Percentiles rank a stretch among this genome's conserved stretches.
Evolutionary conservation across 2,797 vertebrate genomes (phyloP).

Genomic region (Eidolon dupreanum): DNA sequence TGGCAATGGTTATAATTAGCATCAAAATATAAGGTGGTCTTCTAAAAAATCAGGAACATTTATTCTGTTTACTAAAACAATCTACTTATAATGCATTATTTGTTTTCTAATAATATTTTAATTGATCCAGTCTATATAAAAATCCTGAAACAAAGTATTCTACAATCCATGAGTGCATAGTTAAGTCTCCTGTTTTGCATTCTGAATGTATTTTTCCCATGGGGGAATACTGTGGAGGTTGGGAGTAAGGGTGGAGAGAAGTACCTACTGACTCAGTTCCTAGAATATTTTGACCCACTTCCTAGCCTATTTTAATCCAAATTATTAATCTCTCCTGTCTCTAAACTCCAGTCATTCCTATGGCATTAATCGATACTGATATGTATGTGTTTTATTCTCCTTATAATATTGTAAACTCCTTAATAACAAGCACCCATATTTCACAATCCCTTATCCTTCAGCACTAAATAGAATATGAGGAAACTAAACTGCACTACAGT

Average conservation of each 20-base stretch:
- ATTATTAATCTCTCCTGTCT: constrained; percentile 46
- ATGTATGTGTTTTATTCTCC: not conserved
- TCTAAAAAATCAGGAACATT: constrained; percentile 16
- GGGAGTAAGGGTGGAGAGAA: not conserved
- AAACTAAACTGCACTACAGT: not conserved
- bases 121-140: constrained; percentile 17
- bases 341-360: constrained; percentile 8
- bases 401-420: constrained; percentile 30
- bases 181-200: constrained; percentile 19
- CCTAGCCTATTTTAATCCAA: constrained; percentile 40
- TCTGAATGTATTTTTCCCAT: not conserved
- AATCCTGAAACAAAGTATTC: not conserved
- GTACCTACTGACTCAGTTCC: constrained; percentile 23
- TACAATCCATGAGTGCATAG: constrained; percentile 6
- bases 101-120: not conserved
- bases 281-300: constrained; percentile 42
- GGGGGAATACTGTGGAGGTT: not conserved
- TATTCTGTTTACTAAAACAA: constrained; percentile 1
- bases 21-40: constrained; percentile 39
- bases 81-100: not conserved
- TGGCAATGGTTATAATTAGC: not conserved
- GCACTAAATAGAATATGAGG: not conserved
- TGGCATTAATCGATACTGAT: constrained; percentile 42
- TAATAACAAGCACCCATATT: constrained; percentile 13
- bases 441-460: not conserved